Evolutionary conservation across 2,797 vertebrate species (phyloP).

Genomic region (Margarornis squamiger): DNA sequence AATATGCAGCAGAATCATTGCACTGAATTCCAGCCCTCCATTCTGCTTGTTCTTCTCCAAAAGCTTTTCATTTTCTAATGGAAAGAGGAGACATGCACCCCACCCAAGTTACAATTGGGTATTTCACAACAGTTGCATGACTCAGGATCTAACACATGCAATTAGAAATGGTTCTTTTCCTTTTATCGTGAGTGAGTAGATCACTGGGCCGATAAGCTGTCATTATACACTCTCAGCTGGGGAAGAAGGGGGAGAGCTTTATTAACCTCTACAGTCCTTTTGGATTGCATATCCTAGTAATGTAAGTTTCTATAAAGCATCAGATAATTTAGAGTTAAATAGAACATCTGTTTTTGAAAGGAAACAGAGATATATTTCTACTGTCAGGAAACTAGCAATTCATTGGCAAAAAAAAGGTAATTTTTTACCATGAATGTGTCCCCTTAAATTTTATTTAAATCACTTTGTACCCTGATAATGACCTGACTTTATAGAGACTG

Average conservation of each 20-base stretch:
- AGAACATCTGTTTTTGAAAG: neutral
- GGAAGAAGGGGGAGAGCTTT: neutral
- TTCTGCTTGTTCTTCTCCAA: neutral
- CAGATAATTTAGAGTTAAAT: neutral
- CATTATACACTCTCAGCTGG: neutral
- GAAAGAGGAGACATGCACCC: neutral
- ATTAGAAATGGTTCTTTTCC: neutral
- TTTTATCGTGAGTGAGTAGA: neutral
- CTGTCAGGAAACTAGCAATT: neutral
- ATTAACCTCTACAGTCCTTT: neutral
- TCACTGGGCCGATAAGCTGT: neutral
- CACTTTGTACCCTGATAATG: neutral
- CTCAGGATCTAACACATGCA: neutral
- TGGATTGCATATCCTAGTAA: neutral
- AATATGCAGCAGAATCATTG: neutral
- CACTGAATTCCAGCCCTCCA: neutral
- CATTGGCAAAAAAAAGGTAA: neutral
- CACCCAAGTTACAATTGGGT: neutral
- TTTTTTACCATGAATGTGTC: neutral
- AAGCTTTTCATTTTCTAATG: neutral
- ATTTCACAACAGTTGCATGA: neutral
- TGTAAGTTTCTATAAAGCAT: neutral
- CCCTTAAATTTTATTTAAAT: neutral
- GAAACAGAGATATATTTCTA: neutral
- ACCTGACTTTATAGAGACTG: neutral